Percentiles rank a stretch among this genome's conserved stretches.
phyloP scores from a whole-genome alignment of 2,113 vertebrate genomes.

The Garra rufa region DNA sequence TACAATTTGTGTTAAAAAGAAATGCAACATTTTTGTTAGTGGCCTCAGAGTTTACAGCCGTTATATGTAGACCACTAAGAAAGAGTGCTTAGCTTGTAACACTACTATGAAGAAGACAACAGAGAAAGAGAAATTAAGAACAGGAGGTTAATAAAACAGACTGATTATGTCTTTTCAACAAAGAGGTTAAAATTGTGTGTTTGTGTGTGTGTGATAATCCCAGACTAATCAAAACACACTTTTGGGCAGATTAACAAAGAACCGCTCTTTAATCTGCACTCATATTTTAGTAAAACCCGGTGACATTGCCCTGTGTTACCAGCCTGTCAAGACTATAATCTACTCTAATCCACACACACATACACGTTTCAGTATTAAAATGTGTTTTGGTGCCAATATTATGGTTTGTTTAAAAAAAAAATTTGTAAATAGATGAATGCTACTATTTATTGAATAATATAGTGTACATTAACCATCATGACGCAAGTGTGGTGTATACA shows the following conservation, averaged over 20 bases:
- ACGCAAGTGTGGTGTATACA: not conserved
- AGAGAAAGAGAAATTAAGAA: not conserved
- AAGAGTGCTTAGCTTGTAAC: not conserved
- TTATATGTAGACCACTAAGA: not conserved
- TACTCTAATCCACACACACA: conserved; percentile 39
- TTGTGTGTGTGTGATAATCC: conserved; percentile 39
- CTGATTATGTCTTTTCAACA: not conserved
- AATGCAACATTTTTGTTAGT: not conserved
- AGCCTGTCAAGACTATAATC: conserved; percentile 32
- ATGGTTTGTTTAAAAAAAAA: not conserved
- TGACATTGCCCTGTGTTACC: not conserved
- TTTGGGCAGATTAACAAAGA: not conserved
- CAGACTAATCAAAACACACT: conserved; percentile 43
- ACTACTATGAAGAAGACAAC: not conserved
- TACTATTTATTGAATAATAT: not conserved
- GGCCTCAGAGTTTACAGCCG: not conserved
- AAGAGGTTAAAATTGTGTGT: not conserved
- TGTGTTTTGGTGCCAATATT: not conserved
- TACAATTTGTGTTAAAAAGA: not conserved
- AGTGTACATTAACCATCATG: not conserved
- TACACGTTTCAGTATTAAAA: not conserved
- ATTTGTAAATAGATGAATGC: not conserved
- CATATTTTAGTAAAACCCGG: conserved; percentile 24
- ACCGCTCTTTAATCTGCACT: not conserved
- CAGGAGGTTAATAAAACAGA: not conserved